Percentiles rank a stretch among this genome's conserved stretches.
Conservation (phyloP, 2,113 vertebrate genomes). For the Pseudorhombus dupliciocellatus region DNA sequence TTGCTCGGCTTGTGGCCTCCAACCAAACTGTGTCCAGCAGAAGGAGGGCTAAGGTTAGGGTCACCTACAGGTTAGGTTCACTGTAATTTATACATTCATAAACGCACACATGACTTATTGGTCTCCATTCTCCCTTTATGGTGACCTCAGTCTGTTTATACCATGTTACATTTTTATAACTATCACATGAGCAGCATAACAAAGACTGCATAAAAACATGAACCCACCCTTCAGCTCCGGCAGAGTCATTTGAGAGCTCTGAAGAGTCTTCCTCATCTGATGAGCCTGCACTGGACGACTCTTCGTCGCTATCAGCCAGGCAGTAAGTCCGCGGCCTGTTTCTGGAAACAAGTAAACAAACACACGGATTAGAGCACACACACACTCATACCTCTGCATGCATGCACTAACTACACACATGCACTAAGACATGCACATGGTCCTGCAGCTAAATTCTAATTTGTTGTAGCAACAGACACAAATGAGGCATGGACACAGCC, state of each 20-base stretch:
- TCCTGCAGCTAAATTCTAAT: not conserved
- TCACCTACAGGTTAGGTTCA: not conserved
- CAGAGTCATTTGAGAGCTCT: conserved; percentile 83
- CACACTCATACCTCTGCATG: not conserved
- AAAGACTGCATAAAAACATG: not conserved
- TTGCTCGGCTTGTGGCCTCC: conserved; percentile 91
- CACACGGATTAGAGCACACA: not conserved
- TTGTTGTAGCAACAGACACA: not conserved
- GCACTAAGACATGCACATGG: not conserved
- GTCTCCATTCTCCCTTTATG: not conserved
- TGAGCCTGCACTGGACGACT: conserved; percentile 97
- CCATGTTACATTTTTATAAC: not conserved
- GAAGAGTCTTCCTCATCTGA: conserved; percentile 94
- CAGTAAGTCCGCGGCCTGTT: conserved; percentile 91
- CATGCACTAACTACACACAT: not conserved
- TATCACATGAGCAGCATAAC: not conserved
- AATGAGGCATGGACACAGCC: not conserved
- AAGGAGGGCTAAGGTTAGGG: not conserved
- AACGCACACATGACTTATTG: too few relatives aligned
- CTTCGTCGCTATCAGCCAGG: conserved; percentile 96
- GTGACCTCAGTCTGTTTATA: not conserved
- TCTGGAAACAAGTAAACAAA: conserved; percentile 54
- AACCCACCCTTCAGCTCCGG: conserved; percentile 90
- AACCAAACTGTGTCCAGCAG: conserved; percentile 77
- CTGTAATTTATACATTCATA: not conserved